Base-by-base conservation (phyloP, 1,140 invertebrate genomes). In the Zaprionus africanus region DNA sequence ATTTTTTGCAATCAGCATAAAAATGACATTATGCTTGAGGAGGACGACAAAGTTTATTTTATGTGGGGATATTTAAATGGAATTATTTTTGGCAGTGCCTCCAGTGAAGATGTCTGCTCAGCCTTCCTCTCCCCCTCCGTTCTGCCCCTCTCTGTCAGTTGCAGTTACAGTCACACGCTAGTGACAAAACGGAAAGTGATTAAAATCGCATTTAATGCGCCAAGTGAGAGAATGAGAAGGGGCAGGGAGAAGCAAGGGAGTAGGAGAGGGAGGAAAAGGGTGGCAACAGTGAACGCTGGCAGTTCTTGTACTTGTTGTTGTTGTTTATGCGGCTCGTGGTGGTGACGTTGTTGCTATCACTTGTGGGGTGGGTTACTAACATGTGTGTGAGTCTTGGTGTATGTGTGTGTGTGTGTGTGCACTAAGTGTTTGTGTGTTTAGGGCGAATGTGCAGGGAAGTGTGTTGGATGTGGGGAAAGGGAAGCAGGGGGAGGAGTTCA, bases 161-260 rank as follows among this genome's bases (percentile, higher is more conserved):
- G 13, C 34, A 15, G 17, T 62, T 65, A 24, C 51, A 65, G 74
- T 71, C 70, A 76, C 78, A 79, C 67, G 64, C 60, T 71, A 76
- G 70, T 58, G 78, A 90, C 76, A 73, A 83, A 85, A 79, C 85
- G 85, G 85, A 90, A 90, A 90, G 85, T 90, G 85, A 90, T 90
- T 90, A 90, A 90, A 90, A 90, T 90, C 85, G 64, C 82, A 90
- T 90, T 90, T 90, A 81, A 90, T 82, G 85, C 81, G 76, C 76
- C 79, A 57, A 67, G 56, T 79, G 34, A 17, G 15, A 41, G 58
- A 13, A n/a, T 6, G 12, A 7, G 19, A 22, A 61, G 38, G n/a
- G 22, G 63, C 49, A 15, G 53, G 53, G 53, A 22, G n/a, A 34
- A 36, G 31, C 0, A 22, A 31, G 54, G 56, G 13, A 41, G 15